Evolutionary conservation across 2,797 vertebrate species (phyloP), one percentile per base, ranked within the genome.

Genomic region (Geotrypetes seraphini): DNA sequence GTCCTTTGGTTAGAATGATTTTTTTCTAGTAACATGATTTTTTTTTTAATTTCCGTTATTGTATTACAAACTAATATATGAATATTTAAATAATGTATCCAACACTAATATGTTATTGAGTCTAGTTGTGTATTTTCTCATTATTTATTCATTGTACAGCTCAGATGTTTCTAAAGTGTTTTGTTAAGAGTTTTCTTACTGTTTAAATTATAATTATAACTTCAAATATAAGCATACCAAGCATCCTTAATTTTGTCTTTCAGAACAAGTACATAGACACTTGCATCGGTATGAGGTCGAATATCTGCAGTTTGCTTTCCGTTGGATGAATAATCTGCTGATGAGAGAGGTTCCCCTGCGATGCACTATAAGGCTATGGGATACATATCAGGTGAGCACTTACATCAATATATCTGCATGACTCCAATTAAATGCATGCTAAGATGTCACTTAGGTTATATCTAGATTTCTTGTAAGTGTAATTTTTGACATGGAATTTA

Each of bases 211-310:
- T 48, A 19, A 8, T 23, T 47, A 24, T 5, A 23, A 14, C 21
- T 55, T 28, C 4, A 27, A 36, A 36, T 39, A 21, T 22, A 36
- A 12, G 27, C 31, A 12, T 31, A 36, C 44, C 25, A 33, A 25
- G 30, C 46, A 31, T 13, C 21, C 39, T 39, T 30, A n/a, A 14
- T 21, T 57, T 18, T 62, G 3, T 50, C 19, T 45, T 34, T 12
- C 71, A 96, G 94, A 91, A 36, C 86, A 73, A 29, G 84, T 96
- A 31, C 92, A 97, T 40, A 80, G 74, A 39, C 93, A 97, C 73
- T 85, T 95, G 84, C 89, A 92, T 19, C 89, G 68, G 47, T 77
- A 87, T 9, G 86, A 86, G 36, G 84, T 87, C 55, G 67, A 68
- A 39, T 85, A 86, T 51, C 72, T 87, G 53, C 84, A 87, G 23